Evolutionary conservation across 2,797 vertebrate species (phyloP), one percentile per base, ranked within the genome.

Genomic region (Todus mexicanus): DNA sequence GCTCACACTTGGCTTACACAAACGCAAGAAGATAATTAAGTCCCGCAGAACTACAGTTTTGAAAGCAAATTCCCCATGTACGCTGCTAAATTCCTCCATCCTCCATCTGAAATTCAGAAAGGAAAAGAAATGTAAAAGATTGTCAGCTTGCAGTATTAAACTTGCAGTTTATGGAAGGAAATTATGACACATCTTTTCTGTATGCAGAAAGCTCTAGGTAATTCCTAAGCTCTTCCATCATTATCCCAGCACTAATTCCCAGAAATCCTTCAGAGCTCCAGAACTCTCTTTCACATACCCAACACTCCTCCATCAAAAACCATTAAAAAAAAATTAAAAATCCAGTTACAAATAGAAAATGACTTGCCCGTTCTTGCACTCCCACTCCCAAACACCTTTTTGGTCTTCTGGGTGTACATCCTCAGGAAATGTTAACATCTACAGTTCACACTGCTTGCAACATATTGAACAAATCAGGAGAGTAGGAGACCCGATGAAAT

Each of bases 111-210:
- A 75, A 86, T 73, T 68, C 25, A 38, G 40, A 72, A 84, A 35
- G n/a, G 33, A 81, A 51, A 7, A 84, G 17, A 60, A 89, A 64
- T 50, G 47, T 68, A 57, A 63, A 91, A 83, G 21, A 79, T 33
- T 47, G 50, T 88, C 88, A 84, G 50, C 38, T 88, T 84, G 66
- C 35, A 63, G 19, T 40, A 66, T 47, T 80, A 77, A 63, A 38
- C n/a, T 64, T 78, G 48, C 80, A 81, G 80, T 87, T 96, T 82
- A 84, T 42, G 74, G 63, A 78, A 72, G 48, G 57, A 92, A 94
- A 91, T 64, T 59, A 72, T 18, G 15, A 81, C 31, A 54, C 40
- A 66, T 89, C 73, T 81, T 86, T 81, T 51, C 50, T 64, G 12
- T 53, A 70, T 29, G 68, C 56, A 63, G 26, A 84, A 88, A 77